Evolutionary conservation across 2,888 invertebrate genomes (phyloP).

Genomic region (Troides aeacus): DNA sequence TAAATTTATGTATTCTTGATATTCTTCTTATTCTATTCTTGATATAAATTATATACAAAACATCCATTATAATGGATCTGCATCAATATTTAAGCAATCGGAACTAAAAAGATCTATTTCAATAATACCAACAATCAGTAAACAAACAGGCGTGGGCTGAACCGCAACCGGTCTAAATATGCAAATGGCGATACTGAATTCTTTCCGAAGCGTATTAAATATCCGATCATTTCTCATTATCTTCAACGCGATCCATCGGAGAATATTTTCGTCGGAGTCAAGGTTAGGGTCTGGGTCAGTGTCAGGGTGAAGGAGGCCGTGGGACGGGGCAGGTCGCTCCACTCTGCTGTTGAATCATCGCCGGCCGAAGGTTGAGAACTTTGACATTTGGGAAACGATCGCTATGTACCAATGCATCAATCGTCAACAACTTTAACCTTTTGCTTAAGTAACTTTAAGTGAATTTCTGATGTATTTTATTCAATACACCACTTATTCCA

Average conservation of each 20-base stretch:
- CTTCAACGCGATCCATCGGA: slow-evolving; percentile 36
- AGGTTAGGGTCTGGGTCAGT: slow-evolving; percentile 48
- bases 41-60: neutral
- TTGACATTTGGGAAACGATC: slow-evolving; percentile 52
- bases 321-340: slow-evolving; percentile 49
- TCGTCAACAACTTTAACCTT: slow-evolving; percentile 13
- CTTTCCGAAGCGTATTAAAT: slow-evolving; percentile 32
- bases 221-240: slow-evolving; percentile 29
- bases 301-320: slow-evolving; percentile 56
- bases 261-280: slow-evolving; percentile 46
- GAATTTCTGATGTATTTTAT: too few relatives aligned
- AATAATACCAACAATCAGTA: slow-evolving; percentile 8
- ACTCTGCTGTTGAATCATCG: slow-evolving; percentile 58
- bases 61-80: slow-evolving; percentile 8
- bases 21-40: too few relatives aligned
- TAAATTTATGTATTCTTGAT: neutral
- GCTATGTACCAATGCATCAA: slow-evolving; percentile 32
- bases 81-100: neutral
- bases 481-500: too few relatives aligned
- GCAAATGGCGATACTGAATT: slow-evolving; percentile 33
- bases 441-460: too few relatives aligned
- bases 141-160: slow-evolving; percentile 25
- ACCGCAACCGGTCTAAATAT: slow-evolving; percentile 33
- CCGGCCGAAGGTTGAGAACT: slow-evolving; percentile 62
- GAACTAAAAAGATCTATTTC: neutral